Base-by-base conservation (phyloP, 2,888 invertebrate genomes). In the Idaea aversata region DNA sequence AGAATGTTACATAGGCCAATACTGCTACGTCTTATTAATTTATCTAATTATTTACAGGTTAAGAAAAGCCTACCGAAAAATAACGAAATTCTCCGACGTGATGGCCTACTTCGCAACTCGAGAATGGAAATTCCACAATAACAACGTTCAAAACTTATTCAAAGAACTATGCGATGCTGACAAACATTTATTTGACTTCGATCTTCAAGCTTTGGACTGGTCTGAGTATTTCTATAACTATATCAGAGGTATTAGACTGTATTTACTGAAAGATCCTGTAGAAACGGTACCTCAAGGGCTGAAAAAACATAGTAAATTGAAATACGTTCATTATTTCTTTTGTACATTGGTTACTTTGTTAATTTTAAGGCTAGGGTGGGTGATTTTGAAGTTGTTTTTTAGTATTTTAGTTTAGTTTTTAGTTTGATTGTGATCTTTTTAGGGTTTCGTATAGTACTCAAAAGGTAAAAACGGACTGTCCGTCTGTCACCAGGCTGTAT, bases 31-130 rank as follows among this genome's bases (percentile, higher is more conserved):
- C n/a, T n/a, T n/a, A n/a, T n/a, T n/a, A n/a, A n/a, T n/a, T n/a
- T n/a, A n/a, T n/a, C n/a, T n/a, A n/a, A n/a, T n/a, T n/a, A n/a
- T n/a, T 82, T 79, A 2, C 91, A 97, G 97, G 85, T 93, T 97
- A 88, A 93, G 95, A 67, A 95, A 95, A 79, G 94, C 95, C 0
- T 97, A 97, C 85, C 93, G 93, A 71, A 96, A 96, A 83, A 94
- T 97, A 68, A 94, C 96, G 75, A 95, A 95, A 81, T 95, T 97
- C 77, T 93, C 95, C 68, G 94, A 94, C 16, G 95, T 95, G 0
- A 90, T 97, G 61, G 93, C 95, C 0, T 97, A 96, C 82, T 97
- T 97, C 85, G 94, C 96, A 3, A 93, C 94, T 0, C 91, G 95
- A 60, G 93, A 95, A 64, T 97, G 97, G 97, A 93, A 91, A 57